Evolutionary conservation across 2,113 vertebrate genomes (phyloP).

Genomic region (Oncorhynchus kisutch): DNA sequence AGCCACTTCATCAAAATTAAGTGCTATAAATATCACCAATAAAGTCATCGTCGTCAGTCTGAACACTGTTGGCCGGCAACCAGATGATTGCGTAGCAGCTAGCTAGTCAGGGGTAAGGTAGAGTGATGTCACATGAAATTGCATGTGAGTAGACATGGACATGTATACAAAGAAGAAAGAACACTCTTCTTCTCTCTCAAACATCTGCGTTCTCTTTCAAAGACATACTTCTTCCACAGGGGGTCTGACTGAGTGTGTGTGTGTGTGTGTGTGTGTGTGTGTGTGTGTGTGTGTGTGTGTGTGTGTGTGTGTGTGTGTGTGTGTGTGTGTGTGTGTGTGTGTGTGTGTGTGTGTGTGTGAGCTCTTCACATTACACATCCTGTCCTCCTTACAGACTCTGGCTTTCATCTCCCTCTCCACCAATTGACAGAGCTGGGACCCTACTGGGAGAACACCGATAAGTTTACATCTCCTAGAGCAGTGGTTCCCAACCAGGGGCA

Average conservation of each 20-base stretch:
- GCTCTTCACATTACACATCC: not conserved
- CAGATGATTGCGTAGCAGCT: constrained; percentile 4
- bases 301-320: not conserved
- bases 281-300: not conserved
- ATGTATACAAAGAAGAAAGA: not conserved
- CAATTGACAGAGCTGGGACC: constrained; percentile 12
- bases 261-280: not conserved
- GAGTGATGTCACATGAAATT: not conserved
- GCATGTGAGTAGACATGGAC: not conserved
- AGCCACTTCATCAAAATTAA: constrained; percentile 27
- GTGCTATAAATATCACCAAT: constrained; percentile 30
- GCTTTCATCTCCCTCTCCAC: not conserved
- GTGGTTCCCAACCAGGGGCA: too few relatives aligned
- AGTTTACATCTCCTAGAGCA: too few relatives aligned
- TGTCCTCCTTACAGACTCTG: not conserved
- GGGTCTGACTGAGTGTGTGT: not conserved
- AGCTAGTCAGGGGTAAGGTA: constrained; percentile 19
- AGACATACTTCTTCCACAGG: not conserved
- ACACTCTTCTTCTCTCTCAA: not conserved
- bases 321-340: not conserved
- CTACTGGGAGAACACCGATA: not conserved
- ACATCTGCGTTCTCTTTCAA: not conserved
- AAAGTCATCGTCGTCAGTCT: constrained; percentile 10
- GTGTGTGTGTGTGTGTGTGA: not conserved
- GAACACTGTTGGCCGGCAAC: constrained; percentile 34